A percentile compares a stretch with the other conserved stretches of the same genome.
These are phyloP conservation scores for Drosophila hawaiiensis DNA, from an alignment of 2,888 invertebrate species.

Conservation along the genomic window DNA sequence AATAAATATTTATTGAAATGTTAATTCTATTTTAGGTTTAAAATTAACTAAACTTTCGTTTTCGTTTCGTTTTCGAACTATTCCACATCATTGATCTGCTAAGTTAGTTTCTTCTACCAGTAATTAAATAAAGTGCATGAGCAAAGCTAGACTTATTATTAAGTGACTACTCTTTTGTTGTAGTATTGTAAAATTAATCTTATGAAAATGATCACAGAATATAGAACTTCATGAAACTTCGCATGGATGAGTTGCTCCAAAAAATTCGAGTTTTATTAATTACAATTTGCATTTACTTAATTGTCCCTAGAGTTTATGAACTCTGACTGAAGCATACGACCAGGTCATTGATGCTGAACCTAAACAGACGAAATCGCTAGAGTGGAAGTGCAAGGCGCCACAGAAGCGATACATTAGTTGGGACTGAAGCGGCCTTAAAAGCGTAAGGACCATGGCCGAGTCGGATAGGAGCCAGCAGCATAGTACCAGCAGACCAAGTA, in stretches of 20 bases:
- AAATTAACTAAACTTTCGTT: too few species aligned
- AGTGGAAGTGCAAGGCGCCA: slow-evolving; percentile 26
- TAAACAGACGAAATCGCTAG: neutral
- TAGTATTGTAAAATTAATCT: neutral
- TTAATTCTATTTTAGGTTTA: neutral
- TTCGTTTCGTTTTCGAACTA: too few species aligned
- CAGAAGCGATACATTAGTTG: slow-evolving; percentile 42
- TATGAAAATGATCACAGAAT: neutral
- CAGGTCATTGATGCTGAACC: slow-evolving; percentile 2
- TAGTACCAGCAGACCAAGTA: slow-evolving; percentile 17
- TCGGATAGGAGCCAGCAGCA: slow-evolving; percentile 5
- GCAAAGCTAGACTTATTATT: neutral
- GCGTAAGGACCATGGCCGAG: slow-evolving; percentile 7
- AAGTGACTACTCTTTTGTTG: neutral
- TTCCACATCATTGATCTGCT: neutral
- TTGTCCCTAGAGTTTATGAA: neutral
- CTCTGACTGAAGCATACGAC: neutral
- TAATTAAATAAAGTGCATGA: neutral
- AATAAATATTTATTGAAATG: slow-evolving; percentile 2
- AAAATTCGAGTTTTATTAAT: neutral
- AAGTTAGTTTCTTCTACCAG: neutral
- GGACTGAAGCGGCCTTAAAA: slow-evolving; percentile 46
- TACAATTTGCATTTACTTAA: neutral
- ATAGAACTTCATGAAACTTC: neutral
- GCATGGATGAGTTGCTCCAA: neutral